Percentiles rank a stretch among this genome's conserved stretches.
phyloP scores from a whole-genome alignment of 2,113 vertebrate genomes.

The Empidonax alnorum region DNA sequence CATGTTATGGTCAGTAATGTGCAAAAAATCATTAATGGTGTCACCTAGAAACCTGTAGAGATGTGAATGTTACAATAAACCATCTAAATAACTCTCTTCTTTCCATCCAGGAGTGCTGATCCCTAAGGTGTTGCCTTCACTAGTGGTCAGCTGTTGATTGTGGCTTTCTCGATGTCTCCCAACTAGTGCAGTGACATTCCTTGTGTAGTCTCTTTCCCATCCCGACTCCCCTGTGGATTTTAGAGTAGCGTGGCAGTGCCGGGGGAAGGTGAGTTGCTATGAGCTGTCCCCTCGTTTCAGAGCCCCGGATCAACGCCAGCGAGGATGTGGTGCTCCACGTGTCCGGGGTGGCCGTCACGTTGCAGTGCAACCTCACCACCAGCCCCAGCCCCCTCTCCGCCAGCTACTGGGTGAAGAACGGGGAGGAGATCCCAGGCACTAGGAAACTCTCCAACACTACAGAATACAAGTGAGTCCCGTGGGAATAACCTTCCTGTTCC shows the following conservation, averaged over 20 bases:
- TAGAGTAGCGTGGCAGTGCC: constrained; percentile 35
- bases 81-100: neutral
- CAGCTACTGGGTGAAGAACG: constrained; percentile 97
- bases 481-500: neutral
- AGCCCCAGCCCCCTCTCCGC: constrained; percentile 80
- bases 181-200: constrained; percentile 67
- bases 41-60: neutral
- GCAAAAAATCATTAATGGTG: neutral
- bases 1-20: neutral
- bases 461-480: constrained; percentile 83
- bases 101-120: constrained; percentile 52
- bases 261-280: constrained; percentile 28
- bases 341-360: constrained; percentile 64
- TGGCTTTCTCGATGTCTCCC: constrained; percentile 60
- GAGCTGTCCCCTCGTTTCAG: constrained; percentile 81
- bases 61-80: neutral
- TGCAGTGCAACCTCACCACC: constrained; percentile 94
- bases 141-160: constrained; percentile 61
- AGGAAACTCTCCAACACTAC: constrained; percentile 78
- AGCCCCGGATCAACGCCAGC: constrained; percentile 91
- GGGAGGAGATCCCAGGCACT: constrained; percentile 84
- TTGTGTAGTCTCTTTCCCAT: constrained; percentile 71
- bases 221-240: constrained; percentile 13
- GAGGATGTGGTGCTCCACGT: constrained; percentile 82
- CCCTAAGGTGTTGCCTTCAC: constrained; percentile 62